These are phyloP conservation scores for Typhlichthys eigenmanni DNA, from an alignment of 2,797 vertebrate species.

Conservation along the genomic window DNA sequence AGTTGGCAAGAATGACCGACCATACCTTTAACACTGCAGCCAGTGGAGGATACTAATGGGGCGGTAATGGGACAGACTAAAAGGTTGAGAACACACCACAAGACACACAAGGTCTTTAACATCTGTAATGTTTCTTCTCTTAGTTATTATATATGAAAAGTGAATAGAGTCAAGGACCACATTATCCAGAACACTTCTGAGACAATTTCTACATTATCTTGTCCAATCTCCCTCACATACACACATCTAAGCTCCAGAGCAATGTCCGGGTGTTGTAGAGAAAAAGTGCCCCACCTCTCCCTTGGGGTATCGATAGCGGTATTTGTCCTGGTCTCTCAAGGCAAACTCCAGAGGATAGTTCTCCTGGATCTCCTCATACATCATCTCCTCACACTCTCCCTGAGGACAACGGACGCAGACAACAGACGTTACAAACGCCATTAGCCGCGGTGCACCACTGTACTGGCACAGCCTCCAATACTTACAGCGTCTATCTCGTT, in stretches of 20 bases:
- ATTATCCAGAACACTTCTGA: not conserved
- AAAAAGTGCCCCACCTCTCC: constrained; percentile 84
- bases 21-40: too few relatives aligned
- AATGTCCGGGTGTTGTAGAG: not conserved
- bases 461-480: not conserved
- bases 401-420: constrained; percentile 52
- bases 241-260: not conserved
- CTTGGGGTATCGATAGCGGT: constrained; percentile 97
- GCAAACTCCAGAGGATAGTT: constrained; percentile 93
- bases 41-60: constrained; percentile 31
- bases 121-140: too few relatives aligned
- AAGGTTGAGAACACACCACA: constrained; percentile 41
- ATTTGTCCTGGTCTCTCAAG: constrained; percentile 97
- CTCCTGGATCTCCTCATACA: constrained; percentile 96
- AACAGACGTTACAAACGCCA: constrained; percentile 1
- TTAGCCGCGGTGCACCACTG: not conserved
- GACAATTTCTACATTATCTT: not conserved
- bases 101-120: constrained; percentile 9
- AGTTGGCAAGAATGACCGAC: too few relatives aligned
- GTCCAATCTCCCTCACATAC: not conserved
- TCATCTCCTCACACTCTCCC: constrained; percentile 98
- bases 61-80: constrained; percentile 52
- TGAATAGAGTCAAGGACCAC: not conserved
- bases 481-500: constrained; percentile 97
- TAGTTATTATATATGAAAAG: not conserved